Evolutionary conservation across 2,888 invertebrate species (phyloP).

Genomic region (Drosophila picticornis): DNA sequence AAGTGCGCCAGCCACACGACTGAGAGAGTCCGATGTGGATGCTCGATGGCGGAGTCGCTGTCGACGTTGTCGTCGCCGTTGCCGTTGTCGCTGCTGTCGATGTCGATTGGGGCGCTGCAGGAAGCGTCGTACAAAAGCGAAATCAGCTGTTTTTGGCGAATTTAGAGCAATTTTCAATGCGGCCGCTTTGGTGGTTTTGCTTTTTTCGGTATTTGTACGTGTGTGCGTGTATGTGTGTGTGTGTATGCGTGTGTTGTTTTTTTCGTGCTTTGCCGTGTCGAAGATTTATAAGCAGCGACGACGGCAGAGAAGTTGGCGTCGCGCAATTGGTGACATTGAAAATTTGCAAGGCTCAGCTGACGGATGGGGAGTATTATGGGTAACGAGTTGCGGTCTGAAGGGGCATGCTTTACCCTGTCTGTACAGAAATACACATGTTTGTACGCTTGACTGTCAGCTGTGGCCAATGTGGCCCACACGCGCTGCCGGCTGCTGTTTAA

Average conservation of each 20-base stretch:
- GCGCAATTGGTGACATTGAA: constrained; percentile 80
- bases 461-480: constrained; percentile 28
- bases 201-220: constrained; percentile 51
- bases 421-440: constrained; percentile 15
- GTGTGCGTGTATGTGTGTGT: constrained; percentile 7
- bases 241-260: constrained; percentile 20
- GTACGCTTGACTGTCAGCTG: constrained; percentile 51
- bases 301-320: constrained; percentile 64
- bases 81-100: constrained; percentile 39
- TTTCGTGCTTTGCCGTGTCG: constrained; percentile 58
- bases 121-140: constrained; percentile 66
- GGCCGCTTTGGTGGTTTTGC: constrained; percentile 60
- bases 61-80: constrained; percentile 23
- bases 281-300: constrained; percentile 79
- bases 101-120: constrained; percentile 72
- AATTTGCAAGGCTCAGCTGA: constrained; percentile 76
- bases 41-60: constrained; percentile 49
- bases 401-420: constrained; percentile 40
- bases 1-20: constrained; percentile 75
- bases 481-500: constrained; percentile 25
- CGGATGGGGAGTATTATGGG: constrained; percentile 24
- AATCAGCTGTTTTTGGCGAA: constrained; percentile 81
- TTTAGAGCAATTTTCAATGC: constrained; percentile 81
- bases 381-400: constrained; percentile 15
- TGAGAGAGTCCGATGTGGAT: constrained; percentile 64